Conservation (phyloP, 2,113 vertebrate species). For the Trematocara macrostoma region DNA sequence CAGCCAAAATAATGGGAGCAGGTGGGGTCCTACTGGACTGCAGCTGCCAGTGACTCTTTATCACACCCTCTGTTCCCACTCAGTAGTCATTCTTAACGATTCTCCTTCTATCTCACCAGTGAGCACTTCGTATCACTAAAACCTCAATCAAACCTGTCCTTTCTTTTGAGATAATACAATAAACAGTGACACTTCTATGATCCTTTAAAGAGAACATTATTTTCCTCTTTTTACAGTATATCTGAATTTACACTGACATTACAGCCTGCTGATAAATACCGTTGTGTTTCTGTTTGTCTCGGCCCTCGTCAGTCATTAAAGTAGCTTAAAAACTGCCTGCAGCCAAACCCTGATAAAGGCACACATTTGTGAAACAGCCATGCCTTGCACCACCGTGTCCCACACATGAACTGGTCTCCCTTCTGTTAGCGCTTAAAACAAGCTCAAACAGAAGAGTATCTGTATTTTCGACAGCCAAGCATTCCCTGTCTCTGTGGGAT, state of each 20-base stretch:
- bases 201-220: neutral
- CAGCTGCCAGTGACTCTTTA: constrained; percentile 50
- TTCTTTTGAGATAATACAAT: neutral
- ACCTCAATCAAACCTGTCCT: neutral
- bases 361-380: constrained; percentile 61
- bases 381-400: constrained; percentile 6
- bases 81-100: constrained; percentile 17
- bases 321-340: constrained; percentile 37
- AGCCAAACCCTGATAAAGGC: constrained; percentile 63
- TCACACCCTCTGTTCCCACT: constrained; percentile 17
- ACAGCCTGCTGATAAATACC: constrained; percentile 44
- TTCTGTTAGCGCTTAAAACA: neutral
- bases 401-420: neutral
- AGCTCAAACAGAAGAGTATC: neutral
- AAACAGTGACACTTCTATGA: constrained; percentile 22
- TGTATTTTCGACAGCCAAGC: neutral
- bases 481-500: neutral
- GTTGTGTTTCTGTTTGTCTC: neutral
- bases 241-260: constrained; percentile 44
- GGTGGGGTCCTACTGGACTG: constrained; percentile 25
- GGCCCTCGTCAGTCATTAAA: neutral
- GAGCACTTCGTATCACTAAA: neutral
- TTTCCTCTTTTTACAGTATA: constrained; percentile 27
- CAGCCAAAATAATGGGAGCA: constrained; percentile 26
- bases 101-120: neutral